Percentiles rank a stretch among this genome's conserved stretches.
These are phyloP conservation scores for Thunnus maccoyii DNA, from an alignment of 2,113 vertebrate genomes.

Conservation along the genomic window DNA sequence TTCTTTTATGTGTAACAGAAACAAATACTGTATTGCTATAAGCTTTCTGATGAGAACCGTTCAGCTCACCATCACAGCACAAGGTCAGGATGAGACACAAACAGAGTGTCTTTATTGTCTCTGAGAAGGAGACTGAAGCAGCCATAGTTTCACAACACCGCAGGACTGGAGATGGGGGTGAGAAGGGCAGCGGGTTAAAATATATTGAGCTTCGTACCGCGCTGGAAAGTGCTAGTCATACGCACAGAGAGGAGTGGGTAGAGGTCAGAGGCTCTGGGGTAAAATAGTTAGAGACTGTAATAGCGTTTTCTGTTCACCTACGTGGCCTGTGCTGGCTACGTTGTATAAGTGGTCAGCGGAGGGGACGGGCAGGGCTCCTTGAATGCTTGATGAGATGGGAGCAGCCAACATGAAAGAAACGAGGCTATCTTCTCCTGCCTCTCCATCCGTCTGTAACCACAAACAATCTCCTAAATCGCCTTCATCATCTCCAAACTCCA, in stretches of 20 bases:
- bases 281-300: conserved; percentile 22
- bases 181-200: neutral
- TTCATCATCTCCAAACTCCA: conserved; percentile 38
- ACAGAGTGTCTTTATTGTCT: neutral
- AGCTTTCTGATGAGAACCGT: neutral
- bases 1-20: too few species aligned
- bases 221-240: conserved; percentile 6
- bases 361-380: neutral
- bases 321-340: neutral
- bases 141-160: neutral
- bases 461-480: conserved; percentile 31
- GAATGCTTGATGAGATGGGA: conserved; percentile 18
- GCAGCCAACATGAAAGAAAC: conserved; percentile 29
- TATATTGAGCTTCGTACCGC: neutral
- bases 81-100: neutral
- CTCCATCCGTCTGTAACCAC: conserved; percentile 14
- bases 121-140: neutral
- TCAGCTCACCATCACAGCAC: neutral
- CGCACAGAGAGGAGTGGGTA: neutral
- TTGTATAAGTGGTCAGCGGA: conserved; percentile 14
- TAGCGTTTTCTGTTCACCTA: neutral
- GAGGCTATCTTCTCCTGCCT: neutral
- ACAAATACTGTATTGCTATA: too few species aligned
- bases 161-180: conserved; percentile 13
- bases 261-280: conserved; percentile 21